Evolutionary conservation across 2,888 invertebrate genomes (phyloP).

Genomic region (Laspeyria flexula): DNA sequence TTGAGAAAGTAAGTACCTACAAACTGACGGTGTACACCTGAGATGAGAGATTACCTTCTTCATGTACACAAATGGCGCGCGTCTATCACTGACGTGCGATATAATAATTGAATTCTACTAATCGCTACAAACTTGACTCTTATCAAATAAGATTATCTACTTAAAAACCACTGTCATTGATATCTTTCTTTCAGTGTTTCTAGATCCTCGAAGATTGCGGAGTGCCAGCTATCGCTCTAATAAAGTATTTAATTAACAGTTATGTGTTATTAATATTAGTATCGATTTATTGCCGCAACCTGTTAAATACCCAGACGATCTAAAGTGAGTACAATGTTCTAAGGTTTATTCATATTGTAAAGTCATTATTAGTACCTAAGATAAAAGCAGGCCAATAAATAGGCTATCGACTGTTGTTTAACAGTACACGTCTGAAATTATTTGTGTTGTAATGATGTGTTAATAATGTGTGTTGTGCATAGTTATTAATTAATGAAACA

Average conservation of each 20-base stretch:
- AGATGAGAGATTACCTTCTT: slow-evolving; percentile 14
- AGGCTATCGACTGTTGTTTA: slow-evolving; percentile 29
- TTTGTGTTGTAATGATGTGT: slow-evolving; percentile 12
- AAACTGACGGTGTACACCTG: background rate
- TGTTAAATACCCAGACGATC: slow-evolving; percentile 19
- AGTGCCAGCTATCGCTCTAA: slow-evolving; percentile 40
- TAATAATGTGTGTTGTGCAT: slow-evolving; percentile 13
- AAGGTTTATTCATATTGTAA: slow-evolving; percentile 33
- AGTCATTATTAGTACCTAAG: slow-evolving; percentile 29
- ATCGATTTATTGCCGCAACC: slow-evolving; percentile 2
- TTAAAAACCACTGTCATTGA: slow-evolving; percentile 74
- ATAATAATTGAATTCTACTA: slow-evolving; percentile 67
- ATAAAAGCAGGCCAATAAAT: slow-evolving; percentile 34
- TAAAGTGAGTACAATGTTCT: slow-evolving; percentile 37
- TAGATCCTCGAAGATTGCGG: slow-evolving; percentile 55
- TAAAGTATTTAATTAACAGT: slow-evolving; percentile 26
- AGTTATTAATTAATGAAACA: background rate
- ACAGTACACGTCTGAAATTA: slow-evolving; percentile 22
- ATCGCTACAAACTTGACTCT: slow-evolving; percentile 66
- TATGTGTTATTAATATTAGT: slow-evolving; percentile 26
- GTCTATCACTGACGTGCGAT: slow-evolving; percentile 35
- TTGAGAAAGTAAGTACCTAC: too few species aligned
- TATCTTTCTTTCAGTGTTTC: slow-evolving; percentile 73
- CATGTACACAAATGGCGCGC: slow-evolving; percentile 22
- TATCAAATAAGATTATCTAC: slow-evolving; percentile 81